Evolutionary conservation across 64 coral and sea anemone genomes (phyloP), one percentile per base, ranked within the genome.

Genomic region (Dendrophyllia cribrosa): DNA sequence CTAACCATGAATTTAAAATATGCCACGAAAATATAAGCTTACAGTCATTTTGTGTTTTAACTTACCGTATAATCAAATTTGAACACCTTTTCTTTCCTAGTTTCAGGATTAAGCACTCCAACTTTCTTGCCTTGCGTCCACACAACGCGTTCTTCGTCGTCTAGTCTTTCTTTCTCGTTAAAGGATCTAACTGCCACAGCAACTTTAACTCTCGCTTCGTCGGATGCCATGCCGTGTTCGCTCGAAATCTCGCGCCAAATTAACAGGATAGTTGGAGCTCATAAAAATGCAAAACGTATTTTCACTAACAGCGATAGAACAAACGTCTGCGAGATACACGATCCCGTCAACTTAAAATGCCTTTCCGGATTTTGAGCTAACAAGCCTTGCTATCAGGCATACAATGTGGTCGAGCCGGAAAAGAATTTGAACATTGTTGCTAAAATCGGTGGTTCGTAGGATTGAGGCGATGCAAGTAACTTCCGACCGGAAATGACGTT

Each of bases 401-500:
- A 23, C 55, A 61, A 59, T 61, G 58, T 80, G 77, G 34, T 13
- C 15, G 59, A 15, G 62, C 61, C 80, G 77, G 59, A 69, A 59
- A 78, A 47, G 58, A 34, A 34, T 34, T 34, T 34, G 34, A 34
- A 34, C 34, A 87, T 63, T 4, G 58, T 63, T 78, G 56, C 75
- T 43, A 62, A 83, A 77, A 49, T 45, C 75, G 58, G 17, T 59
- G 9, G 50, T 77, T 65, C 45, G 66, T 26, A 22, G 49, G 78
- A 67, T 75, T 34, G 66, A 15, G 60, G 71, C 73, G 79, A 73
- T 83, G 82, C 70, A 51, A 90, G 59, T 69, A 62, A 82, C 91
- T 87, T 93, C 91, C 91, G 59, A 67, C 91, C 74, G 91, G 91
- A 93, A 87, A 85, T 93, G 91, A 93, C 91, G 91, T 77, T 58